Evolutionary conservation across 1,140 invertebrate genomes (phyloP).

Genomic region (Agrypnia vestita): DNA sequence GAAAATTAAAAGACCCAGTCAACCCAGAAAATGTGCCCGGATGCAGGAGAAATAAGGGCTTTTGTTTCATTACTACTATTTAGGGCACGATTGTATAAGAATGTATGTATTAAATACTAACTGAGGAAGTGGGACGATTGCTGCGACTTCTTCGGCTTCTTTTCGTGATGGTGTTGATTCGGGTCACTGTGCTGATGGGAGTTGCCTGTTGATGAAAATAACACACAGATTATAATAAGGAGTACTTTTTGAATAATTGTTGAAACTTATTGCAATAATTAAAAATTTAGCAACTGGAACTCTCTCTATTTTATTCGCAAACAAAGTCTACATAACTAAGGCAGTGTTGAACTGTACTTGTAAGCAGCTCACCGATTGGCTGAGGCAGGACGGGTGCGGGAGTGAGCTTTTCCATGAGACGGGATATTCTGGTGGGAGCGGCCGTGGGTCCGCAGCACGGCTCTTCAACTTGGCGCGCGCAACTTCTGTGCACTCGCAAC

Average conservation of each 20-base stretch:
- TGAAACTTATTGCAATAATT: too few species aligned
- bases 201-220: constrained; percentile 40
- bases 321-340: too few species aligned
- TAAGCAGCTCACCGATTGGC: constrained; percentile 39
- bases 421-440: constrained; percentile 79
- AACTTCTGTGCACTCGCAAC: constrained; percentile 90
- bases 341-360: too few species aligned
- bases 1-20: too few species aligned
- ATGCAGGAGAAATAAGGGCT: too few species aligned
- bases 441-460: constrained; percentile 85
- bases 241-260: too few species aligned
- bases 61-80: not conserved
- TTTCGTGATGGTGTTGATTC: constrained; percentile 60
- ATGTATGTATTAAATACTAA: constrained; percentile 61
- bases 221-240: not conserved
- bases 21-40: too few species aligned
- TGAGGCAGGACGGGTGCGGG: constrained; percentile 14
- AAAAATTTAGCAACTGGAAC: too few species aligned
- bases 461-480: constrained; percentile 88
- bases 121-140: constrained; percentile 68
- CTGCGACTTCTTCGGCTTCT: constrained; percentile 68
- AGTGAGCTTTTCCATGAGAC: constrained; percentile 79
- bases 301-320: too few species aligned
- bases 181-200: constrained; percentile 50
- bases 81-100: not conserved